These are phyloP conservation scores for Redunca redunca DNA, from an alignment of 2,113 vertebrate genomes.

Conservation along the genomic window DNA sequence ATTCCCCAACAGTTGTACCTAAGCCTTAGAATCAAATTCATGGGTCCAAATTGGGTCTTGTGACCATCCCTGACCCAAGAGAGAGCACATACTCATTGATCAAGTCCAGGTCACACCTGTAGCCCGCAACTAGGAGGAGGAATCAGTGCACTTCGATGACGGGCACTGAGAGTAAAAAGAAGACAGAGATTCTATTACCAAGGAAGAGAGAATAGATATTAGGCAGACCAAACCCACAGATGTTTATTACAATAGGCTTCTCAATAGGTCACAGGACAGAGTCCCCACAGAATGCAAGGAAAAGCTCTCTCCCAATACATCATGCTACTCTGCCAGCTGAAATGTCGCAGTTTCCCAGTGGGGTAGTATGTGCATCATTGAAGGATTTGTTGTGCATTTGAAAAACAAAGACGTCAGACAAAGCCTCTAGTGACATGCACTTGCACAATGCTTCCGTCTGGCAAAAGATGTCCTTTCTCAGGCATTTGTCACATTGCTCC, in stretches of 20 bases:
- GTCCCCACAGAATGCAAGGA: background rate
- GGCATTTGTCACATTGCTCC: slow-evolving; percentile 43
- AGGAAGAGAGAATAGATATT: background rate
- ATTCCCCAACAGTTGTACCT: background rate
- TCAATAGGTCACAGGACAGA: background rate
- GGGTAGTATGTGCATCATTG: background rate
- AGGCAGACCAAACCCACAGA: slow-evolving; percentile 25
- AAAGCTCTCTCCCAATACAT: background rate
- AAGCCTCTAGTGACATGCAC: slow-evolving; percentile 50
- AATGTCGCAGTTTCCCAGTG: slow-evolving; percentile 27
- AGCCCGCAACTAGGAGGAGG: background rate
- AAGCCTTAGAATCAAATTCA: background rate
- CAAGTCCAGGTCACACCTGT: background rate
- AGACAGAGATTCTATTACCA: background rate
- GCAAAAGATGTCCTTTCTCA: slow-evolving; percentile 37
- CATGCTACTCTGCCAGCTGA: slow-evolving; percentile 18
- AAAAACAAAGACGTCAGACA: slow-evolving; percentile 57
- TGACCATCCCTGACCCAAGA: background rate
- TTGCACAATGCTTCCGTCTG: slow-evolving; percentile 49
- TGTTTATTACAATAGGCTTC: slow-evolving; percentile 36
- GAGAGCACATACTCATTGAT: background rate
- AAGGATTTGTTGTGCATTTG: background rate
- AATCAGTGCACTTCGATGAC: background rate
- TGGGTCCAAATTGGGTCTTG: background rate
- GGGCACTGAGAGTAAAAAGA: background rate